Evolutionary conservation across 2,113 vertebrate genomes (phyloP).

Genomic region (Lophotis ruficrista): DNA sequence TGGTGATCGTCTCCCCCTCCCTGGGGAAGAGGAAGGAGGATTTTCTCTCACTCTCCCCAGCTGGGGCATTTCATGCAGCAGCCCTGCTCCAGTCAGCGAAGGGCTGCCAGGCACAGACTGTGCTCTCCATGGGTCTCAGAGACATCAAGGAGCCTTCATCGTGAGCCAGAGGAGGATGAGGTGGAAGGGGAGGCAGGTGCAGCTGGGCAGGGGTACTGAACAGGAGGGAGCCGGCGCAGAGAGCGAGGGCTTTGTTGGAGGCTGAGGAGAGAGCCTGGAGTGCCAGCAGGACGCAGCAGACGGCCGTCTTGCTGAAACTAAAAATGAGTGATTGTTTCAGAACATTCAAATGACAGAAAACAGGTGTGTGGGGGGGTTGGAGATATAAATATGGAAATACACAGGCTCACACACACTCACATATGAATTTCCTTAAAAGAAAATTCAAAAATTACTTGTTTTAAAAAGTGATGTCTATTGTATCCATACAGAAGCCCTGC

Average conservation of each 20-base stretch:
- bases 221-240: fast-evolving
- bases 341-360: background rate
- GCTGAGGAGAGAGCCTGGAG: background rate
- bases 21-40: background rate
- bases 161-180: background rate
- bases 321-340: background rate
- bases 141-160: background rate
- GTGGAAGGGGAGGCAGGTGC: background rate
- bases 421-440: background rate
- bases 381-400: background rate
- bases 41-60: background rate
- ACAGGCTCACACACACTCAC: background rate
- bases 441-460: background rate
- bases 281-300: background rate
- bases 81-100: background rate
- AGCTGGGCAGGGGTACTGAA: background rate
- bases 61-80: background rate
- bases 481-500: background rate
- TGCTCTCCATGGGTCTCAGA: background rate
- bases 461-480: background rate
- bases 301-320: background rate
- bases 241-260: background rate
- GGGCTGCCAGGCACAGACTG: background rate
- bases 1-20: background rate
- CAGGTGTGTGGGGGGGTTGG: background rate